Evolutionary conservation across 2,113 vertebrate genomes (phyloP), one percentile per base, ranked within the genome.

Genomic region (Enhydra lutris): DNA sequence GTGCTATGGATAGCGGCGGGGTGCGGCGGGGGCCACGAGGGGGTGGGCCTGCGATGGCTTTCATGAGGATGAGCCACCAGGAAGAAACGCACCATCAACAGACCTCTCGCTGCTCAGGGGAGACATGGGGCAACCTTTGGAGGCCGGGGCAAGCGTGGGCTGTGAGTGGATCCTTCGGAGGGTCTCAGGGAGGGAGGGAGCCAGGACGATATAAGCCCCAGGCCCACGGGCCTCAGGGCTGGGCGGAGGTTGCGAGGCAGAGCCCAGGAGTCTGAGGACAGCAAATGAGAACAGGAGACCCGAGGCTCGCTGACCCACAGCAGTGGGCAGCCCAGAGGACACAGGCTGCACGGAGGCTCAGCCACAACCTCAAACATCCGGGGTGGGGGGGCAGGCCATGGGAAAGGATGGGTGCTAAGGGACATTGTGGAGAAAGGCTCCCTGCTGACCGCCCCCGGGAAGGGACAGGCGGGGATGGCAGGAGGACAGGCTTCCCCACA

Each of bases 1-100:
- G 74, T 31, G 57, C 14, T 15, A 18, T 17, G 42, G 57, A 6
- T 4, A 29, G 24, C 34, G 1, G 15, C 13, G 2, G 31, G 31
- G 31, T 11, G 36, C 1, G 18, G 50, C 23, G 0, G 2, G 34
- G 36, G 39, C 67, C 8, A 2, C 1, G 0, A 5, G 3, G 15
- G n/a, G 6, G 39, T 1, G 21, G 39, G 39, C 39, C 23, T 0
- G 0, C 39, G 31, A 4, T 52, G 15, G 42, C 6, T 1, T 52
- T 42, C 12, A 20, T 20, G 31, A 24, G 59, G 34, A 8, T 4
- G 34, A 31, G 31, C 45, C 29, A 0, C 36, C 10, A 11, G 0
- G 73, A 13, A 1, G 2, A 24, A 7, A 23, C 7, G 7, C 8
- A 15, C 12, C 13, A 15, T 14, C 14, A 0, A 20, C 59, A 7